Evolutionary conservation across 2,888 invertebrate genomes (phyloP), one percentile per base, ranked within the genome.

Genomic region (Sepiola atlantica): DNA sequence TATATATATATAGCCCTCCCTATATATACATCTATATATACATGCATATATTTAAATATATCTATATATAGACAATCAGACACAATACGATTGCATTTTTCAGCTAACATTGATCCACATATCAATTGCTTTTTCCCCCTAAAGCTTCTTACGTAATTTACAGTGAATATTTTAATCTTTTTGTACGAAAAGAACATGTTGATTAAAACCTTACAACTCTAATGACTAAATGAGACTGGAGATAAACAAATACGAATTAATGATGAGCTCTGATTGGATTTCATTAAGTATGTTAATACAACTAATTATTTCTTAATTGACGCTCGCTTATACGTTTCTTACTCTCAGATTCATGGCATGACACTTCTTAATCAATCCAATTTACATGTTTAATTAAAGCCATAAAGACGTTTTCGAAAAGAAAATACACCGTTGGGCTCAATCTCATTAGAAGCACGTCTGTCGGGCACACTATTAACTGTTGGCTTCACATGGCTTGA

Each of bases 171-270:
- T 57, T 57, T 57, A 57, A 16, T 77, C n/a, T 32, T 77, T 77
- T 77, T 77, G 16, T 16, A 32, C 12, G 16, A 77, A 77, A 77
- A 77, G 14, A 77, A 77, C n/a, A 32, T 77, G 77, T 77, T 77
- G 77, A 77, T 77, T 77, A 77, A 77, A 77, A n/a, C 77, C 77
- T 77, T 77, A 77, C 77, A 77, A 77, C n/a, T 77, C 77, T 77
- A 77, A 77, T 77, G n/a, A 77, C 14, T 32, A 77, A 77, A 77
- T n/a, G n/a, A 77, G 77, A 77, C 18, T 32, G n/a, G n/a, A 77
- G 77, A 77, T 77, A 77, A 77, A 77, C 77, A 77, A 77, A 77
- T 77, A 77, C 2, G 77, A n/a, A n/a, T n/a, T 77, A n/a, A 77
- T 77, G n/a, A 16, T 77, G 77, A 77, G n/a, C n/a, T 77, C 77